Base-by-base conservation (phyloP, 2,888 invertebrate genomes). In the Lithophane ornitopus region DNA sequence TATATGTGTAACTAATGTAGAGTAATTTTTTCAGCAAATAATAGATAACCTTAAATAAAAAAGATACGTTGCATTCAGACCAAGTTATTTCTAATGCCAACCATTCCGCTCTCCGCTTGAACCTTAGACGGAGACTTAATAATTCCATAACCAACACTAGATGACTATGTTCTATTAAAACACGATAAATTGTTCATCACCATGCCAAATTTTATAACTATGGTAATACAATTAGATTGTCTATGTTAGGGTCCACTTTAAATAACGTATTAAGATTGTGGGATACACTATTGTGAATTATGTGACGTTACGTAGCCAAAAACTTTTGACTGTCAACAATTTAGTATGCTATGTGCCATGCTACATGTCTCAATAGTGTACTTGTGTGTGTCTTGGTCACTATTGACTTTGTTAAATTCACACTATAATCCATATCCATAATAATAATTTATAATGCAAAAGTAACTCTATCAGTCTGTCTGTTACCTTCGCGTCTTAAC, bases 81-180 rank as follows among this genome's bases (percentile, higher is more conserved):
- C 8, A 28, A 56, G 28, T 19, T 22, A 59, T 52, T 59, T 34
- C 16, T 26, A 54, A 28, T 9, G 12, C 14, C 6, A 49, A n/a
- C 1, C 2, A 3, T 14, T 0, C 39, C 85, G 85, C 86, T 82
- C 8, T 19, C 0, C 58, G 69, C 84, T 81, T 65, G 44, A 84
- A 34, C 41, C 46, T 85, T 86, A 41, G 2, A 85, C 84, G 74
- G 73, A 77, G 74, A 78, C 86, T 82, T 78, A 85, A 88, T 91
- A 89, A 91, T 90, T 88, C 86, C 88, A 89, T 91, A 92, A 91
- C 91, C 90, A 90, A 88, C 87, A 87, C 88, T 86, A 83, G 89
- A 90, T 90, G 88, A 88, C 88, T 85, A 85, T 86, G 89, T 89
- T 91, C 89, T 89, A 92, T 91, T 93, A 92, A 91, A 89, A 87